phyloP scores from a whole-genome alignment of 2,797 vertebrate genomes.

The Lacerta agilis region DNA sequence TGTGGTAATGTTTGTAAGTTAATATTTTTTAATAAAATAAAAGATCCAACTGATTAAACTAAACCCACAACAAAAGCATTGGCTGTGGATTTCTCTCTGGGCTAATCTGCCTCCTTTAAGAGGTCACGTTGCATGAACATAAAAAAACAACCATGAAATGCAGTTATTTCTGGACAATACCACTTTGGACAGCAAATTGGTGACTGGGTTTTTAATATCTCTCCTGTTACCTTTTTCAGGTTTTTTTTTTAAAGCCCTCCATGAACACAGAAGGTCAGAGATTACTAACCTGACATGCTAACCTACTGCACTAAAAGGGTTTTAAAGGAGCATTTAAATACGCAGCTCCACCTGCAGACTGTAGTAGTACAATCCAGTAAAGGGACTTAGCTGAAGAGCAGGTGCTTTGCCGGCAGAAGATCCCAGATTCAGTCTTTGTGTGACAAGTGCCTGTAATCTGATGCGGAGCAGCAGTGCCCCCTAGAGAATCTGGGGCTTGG shows the following conservation, averaged over 20 bases:
- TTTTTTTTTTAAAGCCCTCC: neutral
- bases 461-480: too few relatives aligned
- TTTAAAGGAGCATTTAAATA: too few relatives aligned
- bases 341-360: too few relatives aligned
- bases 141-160: neutral
- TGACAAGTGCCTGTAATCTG: too few relatives aligned
- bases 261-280: neutral
- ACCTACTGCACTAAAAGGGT: too few relatives aligned
- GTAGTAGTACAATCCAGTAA: too few relatives aligned
- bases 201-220: neutral
- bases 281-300: neutral
- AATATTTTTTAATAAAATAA: slow-evolving; percentile 69
- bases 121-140: neutral
- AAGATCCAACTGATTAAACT: slow-evolving; percentile 59
- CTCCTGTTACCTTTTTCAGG: neutral
- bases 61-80: neutral
- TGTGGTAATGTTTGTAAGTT: slow-evolving; percentile 47
- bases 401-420: too few relatives aligned
- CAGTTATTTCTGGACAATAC: neutral
- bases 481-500: too few relatives aligned
- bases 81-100: neutral
- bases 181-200: neutral
- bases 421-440: too few relatives aligned
- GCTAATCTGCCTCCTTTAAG: neutral
- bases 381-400: too few relatives aligned